phyloP scores from a whole-genome alignment of 2,888 invertebrate genomes.

The Agrochola lychnidis region DNA sequence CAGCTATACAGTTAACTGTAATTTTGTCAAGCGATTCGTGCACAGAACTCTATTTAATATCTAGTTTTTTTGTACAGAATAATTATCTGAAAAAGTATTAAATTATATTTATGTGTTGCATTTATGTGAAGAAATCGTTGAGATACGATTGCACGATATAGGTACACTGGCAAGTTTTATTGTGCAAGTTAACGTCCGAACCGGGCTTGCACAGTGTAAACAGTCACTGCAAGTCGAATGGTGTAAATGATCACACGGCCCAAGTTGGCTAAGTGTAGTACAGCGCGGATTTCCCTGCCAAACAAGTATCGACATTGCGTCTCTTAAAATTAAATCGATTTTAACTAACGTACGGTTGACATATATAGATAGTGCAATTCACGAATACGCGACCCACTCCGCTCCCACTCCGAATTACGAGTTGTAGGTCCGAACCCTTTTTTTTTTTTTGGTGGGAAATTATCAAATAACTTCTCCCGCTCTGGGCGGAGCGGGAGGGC shows the following conservation, averaged over 20 bases:
- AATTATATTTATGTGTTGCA: too few species aligned
- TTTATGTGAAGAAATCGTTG: conserved; percentile 1
- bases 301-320: too few species aligned
- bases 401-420: too few species aligned
- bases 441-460: too few species aligned
- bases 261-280: background rate
- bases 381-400: too few species aligned
- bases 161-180: background rate
- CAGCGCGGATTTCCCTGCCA: background rate
- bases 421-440: too few species aligned
- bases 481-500: too few species aligned
- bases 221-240: background rate
- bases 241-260: background rate
- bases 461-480: too few species aligned
- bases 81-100: background rate
- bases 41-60: background rate
- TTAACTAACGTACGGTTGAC: too few species aligned
- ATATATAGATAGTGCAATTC: too few species aligned
- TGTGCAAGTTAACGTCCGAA: background rate
- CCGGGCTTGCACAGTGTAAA: background rate
- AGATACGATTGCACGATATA: background rate
- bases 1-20: too few species aligned
- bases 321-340: too few species aligned
- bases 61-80: background rate
- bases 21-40: background rate